These are phyloP conservation scores for Huso huso DNA, from an alignment of 2,797 vertebrate genomes.

Conservation along the genomic window DNA sequence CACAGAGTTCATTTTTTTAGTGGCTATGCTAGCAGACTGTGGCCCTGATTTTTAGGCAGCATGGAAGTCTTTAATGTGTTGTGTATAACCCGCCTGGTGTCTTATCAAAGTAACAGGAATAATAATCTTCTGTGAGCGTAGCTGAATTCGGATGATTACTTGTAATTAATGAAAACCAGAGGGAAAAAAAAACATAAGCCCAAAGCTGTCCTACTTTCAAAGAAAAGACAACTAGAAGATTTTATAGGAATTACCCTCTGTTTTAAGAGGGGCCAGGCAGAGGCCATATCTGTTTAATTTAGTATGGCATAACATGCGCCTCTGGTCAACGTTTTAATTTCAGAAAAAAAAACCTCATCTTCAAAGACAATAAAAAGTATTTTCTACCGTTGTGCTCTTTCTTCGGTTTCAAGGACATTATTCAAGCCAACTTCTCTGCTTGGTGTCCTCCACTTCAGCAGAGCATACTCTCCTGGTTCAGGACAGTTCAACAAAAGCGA, in stretches of 20 bases:
- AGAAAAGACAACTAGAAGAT: conserved; percentile 7
- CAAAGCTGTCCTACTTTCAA: conserved; percentile 8
- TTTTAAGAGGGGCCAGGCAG: conserved; percentile 4
- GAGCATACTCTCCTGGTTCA: too few relatives aligned
- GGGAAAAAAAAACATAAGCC: not conserved
- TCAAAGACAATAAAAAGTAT: not conserved
- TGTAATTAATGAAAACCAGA: conserved; percentile 14
- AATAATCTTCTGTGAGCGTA: conserved; percentile 30
- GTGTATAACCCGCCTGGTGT: conserved; percentile 57
- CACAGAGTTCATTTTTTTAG: conserved; percentile 46
- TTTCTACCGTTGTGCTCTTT: not conserved
- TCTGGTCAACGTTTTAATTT: not conserved
- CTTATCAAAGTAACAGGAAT: conserved; percentile 60
- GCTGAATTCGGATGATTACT: conserved; percentile 6
- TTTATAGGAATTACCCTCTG: conserved; percentile 13
- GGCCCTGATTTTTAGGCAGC: conserved; percentile 46
- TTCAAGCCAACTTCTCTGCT: not conserved
- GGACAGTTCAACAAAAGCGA: too few relatives aligned
- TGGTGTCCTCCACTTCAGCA: too few relatives aligned
- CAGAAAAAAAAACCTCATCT: conserved; percentile 1
- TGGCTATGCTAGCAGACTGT: conserved; percentile 30
- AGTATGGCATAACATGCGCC: conserved; percentile 2
- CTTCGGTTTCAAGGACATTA: not conserved
- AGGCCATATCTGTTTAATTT: conserved; percentile 6
- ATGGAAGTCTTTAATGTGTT: conserved; percentile 65